phyloP scores from a whole-genome alignment of 2,113 vertebrate genomes.

The Sylvia atricapilla region DNA sequence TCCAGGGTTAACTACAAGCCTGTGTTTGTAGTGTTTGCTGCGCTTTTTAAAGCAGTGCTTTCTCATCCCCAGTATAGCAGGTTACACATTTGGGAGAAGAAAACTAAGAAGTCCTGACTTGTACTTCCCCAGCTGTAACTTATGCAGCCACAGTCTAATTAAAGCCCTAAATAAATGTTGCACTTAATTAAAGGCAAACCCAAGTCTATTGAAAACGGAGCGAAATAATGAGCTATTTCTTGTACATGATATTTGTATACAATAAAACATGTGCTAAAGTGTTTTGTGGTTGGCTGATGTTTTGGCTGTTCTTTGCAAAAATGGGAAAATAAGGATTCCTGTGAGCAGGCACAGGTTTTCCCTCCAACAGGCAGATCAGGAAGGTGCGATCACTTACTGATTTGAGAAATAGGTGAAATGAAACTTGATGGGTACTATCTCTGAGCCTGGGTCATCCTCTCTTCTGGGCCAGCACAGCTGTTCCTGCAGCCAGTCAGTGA shows the following conservation, averaged over 20 bases:
- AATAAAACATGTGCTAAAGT: conserved; percentile 6
- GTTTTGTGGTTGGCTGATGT: not conserved
- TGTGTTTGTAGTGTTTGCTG: fast-evolving
- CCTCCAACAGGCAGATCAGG: not conserved
- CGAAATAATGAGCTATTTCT: conserved; percentile 14
- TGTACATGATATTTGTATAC: not conserved
- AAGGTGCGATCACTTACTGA: fast-evolving
- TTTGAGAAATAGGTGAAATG: not conserved
- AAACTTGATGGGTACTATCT: not conserved
- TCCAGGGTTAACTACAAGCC: not conserved
- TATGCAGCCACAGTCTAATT: conserved; percentile 10
- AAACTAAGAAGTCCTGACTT: not conserved
- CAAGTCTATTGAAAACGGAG: not conserved
- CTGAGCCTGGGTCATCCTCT: not conserved
- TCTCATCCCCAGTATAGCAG: not conserved
- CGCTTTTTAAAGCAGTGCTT: not conserved
- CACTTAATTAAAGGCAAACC: conserved; percentile 39
- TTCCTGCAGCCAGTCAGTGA: not conserved
- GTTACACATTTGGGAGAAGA: not conserved
- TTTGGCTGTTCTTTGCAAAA: not conserved
- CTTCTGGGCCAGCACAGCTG: conserved; percentile 12
- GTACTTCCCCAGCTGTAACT: not conserved
- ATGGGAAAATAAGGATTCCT: not conserved
- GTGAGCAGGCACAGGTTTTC: not conserved
- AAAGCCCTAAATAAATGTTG: conserved; percentile 14